phyloP scores from a whole-genome alignment of 2,113 vertebrate species.

The Cyprinodon brontotheroides region DNA sequence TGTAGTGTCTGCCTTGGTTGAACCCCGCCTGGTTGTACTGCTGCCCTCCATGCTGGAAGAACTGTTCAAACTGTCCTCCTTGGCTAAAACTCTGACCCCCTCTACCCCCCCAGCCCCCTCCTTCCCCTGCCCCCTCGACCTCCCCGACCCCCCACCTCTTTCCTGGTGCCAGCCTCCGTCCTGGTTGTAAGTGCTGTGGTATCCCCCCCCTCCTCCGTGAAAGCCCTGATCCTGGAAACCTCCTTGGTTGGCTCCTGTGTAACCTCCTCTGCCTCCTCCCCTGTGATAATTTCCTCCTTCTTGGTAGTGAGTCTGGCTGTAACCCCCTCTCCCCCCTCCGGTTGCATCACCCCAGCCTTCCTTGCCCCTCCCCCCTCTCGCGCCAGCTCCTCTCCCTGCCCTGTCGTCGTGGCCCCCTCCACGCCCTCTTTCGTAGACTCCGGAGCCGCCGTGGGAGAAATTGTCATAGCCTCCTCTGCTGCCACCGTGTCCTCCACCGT shows the following conservation, averaged over 20 bases:
- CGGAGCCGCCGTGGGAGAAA: constrained; percentile 85
- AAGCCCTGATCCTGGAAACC: constrained; percentile 70
- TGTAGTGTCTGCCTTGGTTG: constrained; percentile 92
- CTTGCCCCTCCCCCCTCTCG: constrained; percentile 77
- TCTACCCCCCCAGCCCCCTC: constrained; percentile 89
- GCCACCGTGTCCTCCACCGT: constrained; percentile 75
- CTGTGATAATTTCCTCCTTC: constrained; percentile 66
- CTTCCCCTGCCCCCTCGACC: constrained; percentile 73
- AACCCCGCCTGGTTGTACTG: constrained; percentile 96
- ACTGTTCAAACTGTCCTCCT: constrained; percentile 98
- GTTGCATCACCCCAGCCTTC: constrained; percentile 84
- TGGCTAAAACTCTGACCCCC: constrained; percentile 92
- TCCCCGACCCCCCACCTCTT: constrained; percentile 65
- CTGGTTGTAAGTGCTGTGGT: constrained; percentile 82
- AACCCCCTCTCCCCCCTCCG: constrained; percentile 77
- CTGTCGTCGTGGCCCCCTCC: constrained; percentile 88
- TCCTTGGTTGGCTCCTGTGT: constrained; percentile 52
- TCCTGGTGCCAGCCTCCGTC: constrained; percentile 82
- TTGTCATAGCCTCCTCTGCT: constrained; percentile 83
- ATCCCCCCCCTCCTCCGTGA: constrained; percentile 75
- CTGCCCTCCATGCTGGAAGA: constrained; percentile 98
- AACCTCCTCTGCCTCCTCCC: constrained; percentile 63
- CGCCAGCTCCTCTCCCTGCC: constrained; percentile 78
- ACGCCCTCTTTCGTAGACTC: constrained; percentile 83
- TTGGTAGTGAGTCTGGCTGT: constrained; percentile 75